These are phyloP conservation scores for Hesperophylax magnus DNA, from an alignment of 1,140 invertebrate genomes.

Conservation along the genomic window DNA sequence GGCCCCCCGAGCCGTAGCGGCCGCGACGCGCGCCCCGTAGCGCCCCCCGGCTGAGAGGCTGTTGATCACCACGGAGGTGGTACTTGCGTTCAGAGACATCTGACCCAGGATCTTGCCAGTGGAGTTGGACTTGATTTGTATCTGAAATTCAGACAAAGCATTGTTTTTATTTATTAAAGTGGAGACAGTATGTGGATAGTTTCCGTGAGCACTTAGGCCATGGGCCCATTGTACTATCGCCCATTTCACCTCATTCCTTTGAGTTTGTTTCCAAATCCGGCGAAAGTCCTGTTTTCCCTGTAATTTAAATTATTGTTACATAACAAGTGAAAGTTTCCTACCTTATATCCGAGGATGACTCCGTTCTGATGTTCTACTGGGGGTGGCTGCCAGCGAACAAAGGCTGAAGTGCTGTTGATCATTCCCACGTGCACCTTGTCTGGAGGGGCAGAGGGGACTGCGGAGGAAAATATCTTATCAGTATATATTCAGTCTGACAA, in stretches of 20 bases:
- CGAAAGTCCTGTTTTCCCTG: too few relatives aligned
- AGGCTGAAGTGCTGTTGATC: slow-evolving; percentile 84
- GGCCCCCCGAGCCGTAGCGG: slow-evolving; percentile 73
- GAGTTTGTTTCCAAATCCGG: too few relatives aligned
- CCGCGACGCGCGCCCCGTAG: slow-evolving; percentile 78
- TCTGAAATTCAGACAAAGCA: slow-evolving; percentile 64
- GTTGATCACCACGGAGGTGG: slow-evolving; percentile 74
- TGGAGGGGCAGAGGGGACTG: slow-evolving; percentile 85
- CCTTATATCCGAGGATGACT: slow-evolving; percentile 85
- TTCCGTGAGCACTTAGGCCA: too few relatives aligned
- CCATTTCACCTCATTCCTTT: too few relatives aligned
- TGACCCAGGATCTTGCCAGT: slow-evolving; percentile 76
- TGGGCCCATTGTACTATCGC: too few relatives aligned
- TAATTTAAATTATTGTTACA: too few relatives aligned
- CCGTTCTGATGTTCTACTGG: slow-evolving; percentile 86
- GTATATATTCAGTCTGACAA: too few relatives aligned
- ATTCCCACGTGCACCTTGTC: slow-evolving; percentile 87
- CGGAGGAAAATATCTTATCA: slow-evolving; percentile 26
- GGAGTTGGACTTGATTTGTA: slow-evolving; percentile 76
- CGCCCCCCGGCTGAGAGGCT: slow-evolving; percentile 74
- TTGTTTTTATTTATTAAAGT: too few relatives aligned
- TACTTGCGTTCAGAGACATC: slow-evolving; percentile 76
- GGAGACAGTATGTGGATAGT: too few relatives aligned
- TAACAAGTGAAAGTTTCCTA: slow-evolving; percentile 59
- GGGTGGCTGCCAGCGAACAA: slow-evolving; percentile 86